Conservation (phyloP, 2,888 invertebrate species). For the Parthenolecanium corni region DNA sequence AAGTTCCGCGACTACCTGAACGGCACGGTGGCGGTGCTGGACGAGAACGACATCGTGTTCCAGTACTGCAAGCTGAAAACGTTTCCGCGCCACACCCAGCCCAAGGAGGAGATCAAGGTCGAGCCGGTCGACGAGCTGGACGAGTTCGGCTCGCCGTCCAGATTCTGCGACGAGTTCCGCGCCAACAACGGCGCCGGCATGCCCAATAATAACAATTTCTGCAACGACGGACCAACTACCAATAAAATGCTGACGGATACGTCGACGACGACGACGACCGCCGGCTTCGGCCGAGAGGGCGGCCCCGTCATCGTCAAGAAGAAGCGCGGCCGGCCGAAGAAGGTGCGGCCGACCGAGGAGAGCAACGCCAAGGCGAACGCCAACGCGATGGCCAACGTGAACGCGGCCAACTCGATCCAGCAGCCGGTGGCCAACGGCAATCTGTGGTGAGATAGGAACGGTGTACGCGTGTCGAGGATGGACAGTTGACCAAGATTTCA, state of each 20-base stretch:
- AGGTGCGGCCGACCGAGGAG: constrained; percentile 46
- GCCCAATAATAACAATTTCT: constrained; percentile 50
- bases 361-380: not conserved
- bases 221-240: constrained; percentile 51
- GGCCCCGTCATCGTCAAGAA: constrained; percentile 57
- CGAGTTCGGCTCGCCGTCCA: constrained; percentile 77
- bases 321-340: constrained; percentile 78
- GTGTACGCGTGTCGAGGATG: too few relatives aligned
- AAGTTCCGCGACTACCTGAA: constrained; percentile 90
- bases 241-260: constrained; percentile 35
- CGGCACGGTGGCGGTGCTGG: constrained; percentile 70
- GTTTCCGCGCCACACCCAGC: constrained; percentile 38
- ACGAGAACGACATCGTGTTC: constrained; percentile 79
- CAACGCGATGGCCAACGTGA: constrained; percentile 1
- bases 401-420: not conserved
- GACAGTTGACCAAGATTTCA: too few relatives aligned
- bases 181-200: not conserved
- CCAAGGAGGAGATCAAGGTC: constrained; percentile 26
- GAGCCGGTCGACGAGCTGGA: constrained; percentile 28
- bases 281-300: constrained; percentile 32
- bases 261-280: constrained; percentile 36
- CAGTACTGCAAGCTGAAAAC: constrained; percentile 57
- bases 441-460: not conserved
- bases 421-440: not conserved
- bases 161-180: constrained; percentile 37